Evolutionary conservation across 2,888 invertebrate species (phyloP), one percentile per base, ranked within the genome.

Genomic region (Tenthredo notha): DNA sequence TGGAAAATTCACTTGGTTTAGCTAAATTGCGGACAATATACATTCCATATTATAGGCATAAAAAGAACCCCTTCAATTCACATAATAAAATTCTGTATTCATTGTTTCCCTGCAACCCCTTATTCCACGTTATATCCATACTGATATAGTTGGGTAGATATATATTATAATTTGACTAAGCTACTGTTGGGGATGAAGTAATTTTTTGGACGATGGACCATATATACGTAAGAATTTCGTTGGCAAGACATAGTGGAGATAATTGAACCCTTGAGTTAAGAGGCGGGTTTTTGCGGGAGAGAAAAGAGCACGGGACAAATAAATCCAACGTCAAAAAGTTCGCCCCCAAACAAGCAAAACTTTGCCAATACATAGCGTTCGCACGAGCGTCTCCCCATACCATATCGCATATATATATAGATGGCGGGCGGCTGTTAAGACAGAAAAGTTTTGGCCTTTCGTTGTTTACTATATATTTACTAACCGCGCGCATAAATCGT

Each of bases 291-390:
- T 25, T 12, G 4, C 4, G 61, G 61, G 15, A 5, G 61, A 25
- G 80, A 5, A 5, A 61, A 29, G 61, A 21, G 43, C 12, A 47
- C 15, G 65, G 65, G 70, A 87, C 86, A 87, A 87, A 89, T 89
- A 89, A 89, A 88, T 88, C 87, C 85, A 33, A 61, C 85, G 86
- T 87, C 85, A 86, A 88, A 88, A 88, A 88, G 88, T 87, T 88
- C 37, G 50, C 74, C 75, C 61, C 86, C 80, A 87, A 88, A 88
- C 86, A 86, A 87, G 78, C 70, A 58, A 78, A 87, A 89, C 86
- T 88, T 89, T 84, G 84, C 74, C 88, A 87, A 88, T 88, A 88
- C 85, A 84, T 85, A 84, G 77, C 72, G 83, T 47, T 58, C 40
- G 61, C 80, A 40, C 61, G 40, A 54, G 61, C 80, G 80, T 80